Percentiles rank a stretch among this genome's conserved stretches.
phyloP scores from a whole-genome alignment of 2,797 vertebrate genomes.

The Typhlichthys subterraneus region DNA sequence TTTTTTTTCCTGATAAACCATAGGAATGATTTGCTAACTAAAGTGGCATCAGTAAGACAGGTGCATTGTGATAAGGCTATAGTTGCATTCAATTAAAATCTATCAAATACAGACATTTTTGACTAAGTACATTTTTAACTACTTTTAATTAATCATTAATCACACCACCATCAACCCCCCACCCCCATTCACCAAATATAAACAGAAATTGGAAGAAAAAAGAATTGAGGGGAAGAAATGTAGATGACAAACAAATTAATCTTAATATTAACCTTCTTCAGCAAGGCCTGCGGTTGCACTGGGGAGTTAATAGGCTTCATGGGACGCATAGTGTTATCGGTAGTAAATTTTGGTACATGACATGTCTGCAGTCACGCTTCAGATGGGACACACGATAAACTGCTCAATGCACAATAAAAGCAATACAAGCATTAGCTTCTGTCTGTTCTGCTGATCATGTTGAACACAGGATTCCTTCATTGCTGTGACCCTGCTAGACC shows the following conservation, averaged over 20 bases:
- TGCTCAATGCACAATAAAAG: constrained; percentile 31
- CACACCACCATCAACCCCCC: too few relatives aligned
- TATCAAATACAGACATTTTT: too few relatives aligned
- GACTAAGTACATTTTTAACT: neutral
- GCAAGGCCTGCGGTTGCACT: too few relatives aligned
- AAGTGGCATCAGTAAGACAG: too few relatives aligned
- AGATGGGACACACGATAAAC: constrained; percentile 21
- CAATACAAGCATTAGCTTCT: constrained; percentile 18
- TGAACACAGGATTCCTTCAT: constrained; percentile 34
- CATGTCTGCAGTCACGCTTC: constrained; percentile 11
- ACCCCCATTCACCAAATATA: too few relatives aligned
- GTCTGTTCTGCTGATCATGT: constrained; percentile 49
- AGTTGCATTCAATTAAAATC: neutral
- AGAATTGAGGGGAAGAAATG: too few relatives aligned
- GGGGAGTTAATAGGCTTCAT: neutral
- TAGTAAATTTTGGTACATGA: constrained; percentile 13
- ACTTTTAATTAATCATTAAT: too few relatives aligned
- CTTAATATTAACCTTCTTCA: too few relatives aligned
- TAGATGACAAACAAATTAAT: too few relatives aligned
- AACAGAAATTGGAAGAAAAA: too few relatives aligned
- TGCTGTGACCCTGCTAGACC: constrained; percentile 33
- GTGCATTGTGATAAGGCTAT: neutral
- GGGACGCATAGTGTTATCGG: constrained; percentile 4
- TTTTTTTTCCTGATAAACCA: too few relatives aligned
- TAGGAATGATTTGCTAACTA: too few relatives aligned